Base-by-base conservation (phyloP, 2,797 vertebrate genomes). In the Malacoraja senta region DNA sequence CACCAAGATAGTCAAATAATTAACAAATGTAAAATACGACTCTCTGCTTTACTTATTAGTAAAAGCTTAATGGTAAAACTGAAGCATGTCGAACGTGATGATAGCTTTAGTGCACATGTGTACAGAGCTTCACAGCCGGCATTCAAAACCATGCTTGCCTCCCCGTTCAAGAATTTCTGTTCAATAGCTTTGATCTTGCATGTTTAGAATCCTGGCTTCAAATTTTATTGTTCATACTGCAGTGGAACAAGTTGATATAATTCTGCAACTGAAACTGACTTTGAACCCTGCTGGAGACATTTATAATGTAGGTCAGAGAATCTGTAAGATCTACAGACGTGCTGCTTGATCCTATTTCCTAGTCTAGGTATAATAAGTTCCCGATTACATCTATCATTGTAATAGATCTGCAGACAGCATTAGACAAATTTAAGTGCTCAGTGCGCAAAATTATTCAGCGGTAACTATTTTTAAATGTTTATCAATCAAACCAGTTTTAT, bases 181-280 rank as follows among this genome's bases (percentile, higher is more conserved):
- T 44, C 68, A 91, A 91, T 8, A 4, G 26, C 38, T 74, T 72
- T 74, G 38, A 44, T 74, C 38, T 63, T 29, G 32, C 65, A 88
- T 88, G 61, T 65, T 88, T 61, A 32, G 61, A 65, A 88, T 88
- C 35, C 29, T 2, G 29, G 13, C 58, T 65, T 65, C 35, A 32
- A 65, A 88, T 26, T 35, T 61, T 88, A 29, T 88, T 4, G 12
- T 65, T 88, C 15, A 8, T 35, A 29, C 90, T 74, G 90, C 35
- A 72, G 58, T 74, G 38, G 90, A 74, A 1, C 68, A 74, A 74
- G 90, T 74, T 91, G 68, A 74, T 88, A 74, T 38, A 74, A 91
- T 91, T 91, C 71, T 35, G 44, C 29, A 29, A 58, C 80, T 88
- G 63, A 63, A 65, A 61, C 15, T 9, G 29, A 32, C 84, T 88